Evolutionary conservation across 1,140 invertebrate genomes (phyloP).

Genomic region (Sitobion miscanthi): DNA sequence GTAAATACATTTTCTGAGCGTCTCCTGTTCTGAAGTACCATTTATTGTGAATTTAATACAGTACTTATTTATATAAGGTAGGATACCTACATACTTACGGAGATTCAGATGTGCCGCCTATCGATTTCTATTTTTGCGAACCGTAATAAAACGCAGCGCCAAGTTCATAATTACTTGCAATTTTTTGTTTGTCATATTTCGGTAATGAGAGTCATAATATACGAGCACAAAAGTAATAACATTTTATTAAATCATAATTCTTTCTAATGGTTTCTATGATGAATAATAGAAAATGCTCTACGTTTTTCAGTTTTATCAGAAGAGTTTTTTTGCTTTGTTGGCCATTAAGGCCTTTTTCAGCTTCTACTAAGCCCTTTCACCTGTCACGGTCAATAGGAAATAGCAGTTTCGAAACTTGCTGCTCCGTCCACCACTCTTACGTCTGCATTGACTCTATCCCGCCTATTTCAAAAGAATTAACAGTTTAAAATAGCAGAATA

Average conservation of each 20-base stretch:
- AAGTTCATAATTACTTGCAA: conserved; percentile 11
- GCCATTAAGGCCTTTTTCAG: no score
- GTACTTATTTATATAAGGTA: conserved; percentile 1
- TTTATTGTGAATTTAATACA: background rate
- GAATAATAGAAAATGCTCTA: background rate
- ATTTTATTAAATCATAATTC: background rate
- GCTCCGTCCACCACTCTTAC: no score
- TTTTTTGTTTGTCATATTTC: background rate
- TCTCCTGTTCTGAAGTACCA: background rate
- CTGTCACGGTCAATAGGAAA: no score
- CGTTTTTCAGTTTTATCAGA: background rate
- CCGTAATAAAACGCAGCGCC: background rate
- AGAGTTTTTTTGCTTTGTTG: background rate
- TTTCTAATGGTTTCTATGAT: background rate
- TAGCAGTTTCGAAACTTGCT: no score
- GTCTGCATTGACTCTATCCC: no score
- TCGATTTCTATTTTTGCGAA: background rate
- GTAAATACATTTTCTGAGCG: background rate
- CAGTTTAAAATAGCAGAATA: background rate
- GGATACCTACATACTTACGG: background rate
- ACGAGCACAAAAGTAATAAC: background rate
- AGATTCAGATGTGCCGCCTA: background rate
- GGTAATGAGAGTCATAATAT: background rate
- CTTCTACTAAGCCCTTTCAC: no score
- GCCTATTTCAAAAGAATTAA: no score